phyloP scores from a whole-genome alignment of 2,888 invertebrate genomes.

The Lasioglossum oenotherae region DNA sequence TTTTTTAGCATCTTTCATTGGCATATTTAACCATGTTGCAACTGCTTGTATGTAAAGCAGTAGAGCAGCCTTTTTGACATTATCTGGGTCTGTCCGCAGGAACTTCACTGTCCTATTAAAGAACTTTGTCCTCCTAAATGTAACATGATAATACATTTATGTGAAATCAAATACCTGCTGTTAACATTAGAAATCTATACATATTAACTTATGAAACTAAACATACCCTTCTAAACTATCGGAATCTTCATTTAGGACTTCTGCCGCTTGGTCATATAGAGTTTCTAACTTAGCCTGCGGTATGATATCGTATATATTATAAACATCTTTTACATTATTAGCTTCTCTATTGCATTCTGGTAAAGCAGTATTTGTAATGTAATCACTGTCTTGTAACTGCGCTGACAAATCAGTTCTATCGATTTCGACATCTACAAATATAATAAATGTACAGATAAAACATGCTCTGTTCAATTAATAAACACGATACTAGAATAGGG shows the following conservation, averaged over 20 bases:
- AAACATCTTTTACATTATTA: constrained; percentile 75
- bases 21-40: constrained; percentile 74
- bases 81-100: constrained; percentile 62
- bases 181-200: constrained; percentile 1
- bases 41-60: constrained; percentile 77
- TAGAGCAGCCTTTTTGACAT: constrained; percentile 72
- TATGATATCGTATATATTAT: constrained; percentile 80
- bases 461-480: background rate
- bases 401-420: constrained; percentile 54
- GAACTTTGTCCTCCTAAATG: constrained; percentile 71
- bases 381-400: constrained; percentile 60
- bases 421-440: constrained; percentile 86
- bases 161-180: background rate
- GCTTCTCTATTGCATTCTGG: constrained; percentile 80
- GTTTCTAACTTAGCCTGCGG: constrained; percentile 75
- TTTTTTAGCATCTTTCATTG: constrained; percentile 74
- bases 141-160: background rate
- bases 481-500: background rate
- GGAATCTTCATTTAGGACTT: constrained; percentile 63
- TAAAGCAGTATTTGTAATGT: constrained; percentile 58
- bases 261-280: constrained; percentile 68
- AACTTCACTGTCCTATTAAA: constrained; percentile 64
- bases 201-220: constrained; percentile 2
- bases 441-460: background rate
- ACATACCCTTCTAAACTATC: constrained; percentile 66